Conservation (phyloP, 64 coral and sea anemone genomes). For the Cladopsammia gracilis region DNA sequence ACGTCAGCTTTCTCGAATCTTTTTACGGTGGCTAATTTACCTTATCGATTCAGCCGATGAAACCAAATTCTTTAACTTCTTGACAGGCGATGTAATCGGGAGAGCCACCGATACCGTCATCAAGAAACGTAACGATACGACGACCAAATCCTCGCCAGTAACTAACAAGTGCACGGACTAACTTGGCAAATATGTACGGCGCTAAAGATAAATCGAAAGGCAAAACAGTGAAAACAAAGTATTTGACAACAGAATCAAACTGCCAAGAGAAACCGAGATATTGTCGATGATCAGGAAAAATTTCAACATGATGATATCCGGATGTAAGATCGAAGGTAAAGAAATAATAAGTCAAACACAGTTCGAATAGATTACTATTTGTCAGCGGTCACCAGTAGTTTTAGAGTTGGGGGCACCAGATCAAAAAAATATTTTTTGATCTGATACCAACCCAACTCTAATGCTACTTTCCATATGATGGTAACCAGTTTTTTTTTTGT, state of each 20-base stretch:
- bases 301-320: conserved; percentile 82
- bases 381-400: too few relatives aligned
- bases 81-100: too few relatives aligned
- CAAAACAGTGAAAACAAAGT: conserved; percentile 60
- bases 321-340: conserved; percentile 78
- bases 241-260: conserved; percentile 30
- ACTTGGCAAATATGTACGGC: conserved; percentile 72
- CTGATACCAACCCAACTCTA: too few relatives aligned
- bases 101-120: conserved; percentile 74
- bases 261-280: conserved; percentile 59
- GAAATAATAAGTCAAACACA: conserved; percentile 67
- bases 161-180: conserved; percentile 52
- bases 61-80: too few relatives aligned
- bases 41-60: too few relatives aligned
- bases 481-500: too few relatives aligned
- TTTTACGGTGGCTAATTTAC: too few relatives aligned
- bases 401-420: too few relatives aligned
- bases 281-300: conserved; percentile 61
- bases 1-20: too few relatives aligned
- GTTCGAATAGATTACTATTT: too few relatives aligned
- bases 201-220: conserved; percentile 59
- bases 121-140: conserved; percentile 49
- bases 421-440: too few relatives aligned
- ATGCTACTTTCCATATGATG: too few relatives aligned
- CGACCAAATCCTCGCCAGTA: conserved; percentile 58